Evolutionary conservation across 1,140 invertebrate genomes (phyloP), one percentile per base, ranked within the genome.

Genomic region (Drosophila auraria): DNA sequence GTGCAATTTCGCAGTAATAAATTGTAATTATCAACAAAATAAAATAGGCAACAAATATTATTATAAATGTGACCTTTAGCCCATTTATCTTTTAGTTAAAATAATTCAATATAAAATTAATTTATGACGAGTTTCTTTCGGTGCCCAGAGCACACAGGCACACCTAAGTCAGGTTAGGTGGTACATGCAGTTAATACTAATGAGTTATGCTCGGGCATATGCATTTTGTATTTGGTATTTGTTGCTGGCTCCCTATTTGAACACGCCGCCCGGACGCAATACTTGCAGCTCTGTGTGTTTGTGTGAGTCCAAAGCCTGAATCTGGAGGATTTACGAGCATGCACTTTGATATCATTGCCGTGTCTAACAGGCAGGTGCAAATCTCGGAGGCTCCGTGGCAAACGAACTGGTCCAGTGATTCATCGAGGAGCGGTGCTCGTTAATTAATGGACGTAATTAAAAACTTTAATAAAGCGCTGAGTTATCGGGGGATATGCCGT

Each of bases 111-210:
- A 11, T 12, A 2, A 12, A 42, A 6, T 30, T 0, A 17, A 47
- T 23, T 5, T 3, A 27, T 9, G 27, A 5, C 12, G 4, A 3
- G 15, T 25, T 64, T 64, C 44, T 76, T 40, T n/a, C 51, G 4
- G 49, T 40, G 59, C 14, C 20, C 27, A 7, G n/a, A 15, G 23
- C 27, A 47, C 27, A 54, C 44, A 61, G n/a, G 33, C 40, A 57
- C 57, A 70, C 58, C 65, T 78, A 36, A 40, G 65, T 72, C 47
- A 54, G 45, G 36, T 27, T 60, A 56, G 65, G 17, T 11, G 40
- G 53, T 69, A 74, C 81, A 78, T 81, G 78, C 76, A 87, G 87
- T 83, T 87, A 87, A 87, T 87, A 84, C 87, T 82, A 89, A 89
- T 90, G 86, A 87, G 84, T 87, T 89, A 87, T 87, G 86, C 81